These are phyloP conservation scores for Aphrophora alni DNA, from an alignment of 2,888 invertebrate species.

Conservation along the genomic window DNA sequence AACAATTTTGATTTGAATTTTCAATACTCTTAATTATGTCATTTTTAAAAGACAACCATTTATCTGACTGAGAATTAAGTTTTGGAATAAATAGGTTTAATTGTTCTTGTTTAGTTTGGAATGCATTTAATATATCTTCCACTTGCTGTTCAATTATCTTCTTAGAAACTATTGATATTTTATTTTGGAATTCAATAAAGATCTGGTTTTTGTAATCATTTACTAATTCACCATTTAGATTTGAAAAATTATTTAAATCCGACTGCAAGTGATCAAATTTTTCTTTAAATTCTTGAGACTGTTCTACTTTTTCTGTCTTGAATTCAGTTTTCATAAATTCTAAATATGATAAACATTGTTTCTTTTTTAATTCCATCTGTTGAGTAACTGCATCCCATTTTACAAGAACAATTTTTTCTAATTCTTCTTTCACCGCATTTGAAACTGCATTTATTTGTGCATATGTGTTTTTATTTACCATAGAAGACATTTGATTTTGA, in stretches of 20 bases:
- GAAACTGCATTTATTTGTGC: background rate
- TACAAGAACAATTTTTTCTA: background rate
- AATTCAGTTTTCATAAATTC: background rate
- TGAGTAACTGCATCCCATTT: background rate
- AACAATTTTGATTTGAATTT: background rate
- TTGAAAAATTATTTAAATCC: background rate
- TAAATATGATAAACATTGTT: background rate
- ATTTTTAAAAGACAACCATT: background rate
- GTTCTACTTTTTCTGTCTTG: background rate
- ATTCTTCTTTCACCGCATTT: background rate
- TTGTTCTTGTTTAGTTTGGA: background rate
- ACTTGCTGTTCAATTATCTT: background rate
- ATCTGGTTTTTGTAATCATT: background rate
- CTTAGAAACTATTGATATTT: background rate
- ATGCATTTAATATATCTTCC: background rate
- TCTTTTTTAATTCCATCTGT: background rate
- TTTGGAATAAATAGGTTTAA: background rate
- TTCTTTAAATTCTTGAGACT: background rate
- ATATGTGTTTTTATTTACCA: background rate
- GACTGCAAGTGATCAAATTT: background rate
- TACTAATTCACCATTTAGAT: background rate
- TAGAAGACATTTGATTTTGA: background rate
- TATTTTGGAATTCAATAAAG: background rate
- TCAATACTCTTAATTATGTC: background rate
- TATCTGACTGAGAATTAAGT: background rate